These are phyloP conservation scores for Myocastor coypus DNA, from an alignment of 2,113 vertebrate genomes.

Conservation along the genomic window DNA sequence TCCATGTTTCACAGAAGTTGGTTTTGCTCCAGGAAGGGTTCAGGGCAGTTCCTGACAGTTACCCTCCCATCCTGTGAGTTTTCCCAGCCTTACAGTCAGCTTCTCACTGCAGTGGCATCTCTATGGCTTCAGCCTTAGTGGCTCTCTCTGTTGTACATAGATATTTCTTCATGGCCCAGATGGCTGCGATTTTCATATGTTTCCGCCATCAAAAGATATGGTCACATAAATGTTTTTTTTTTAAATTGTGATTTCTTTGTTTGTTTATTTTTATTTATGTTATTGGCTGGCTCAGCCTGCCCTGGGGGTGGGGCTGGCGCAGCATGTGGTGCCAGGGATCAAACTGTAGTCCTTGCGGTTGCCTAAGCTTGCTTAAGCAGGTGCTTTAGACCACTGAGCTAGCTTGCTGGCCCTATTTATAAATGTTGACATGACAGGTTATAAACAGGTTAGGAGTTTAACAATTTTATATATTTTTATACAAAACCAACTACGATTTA, in stretches of 20 bases:
- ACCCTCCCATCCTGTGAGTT: not conserved
- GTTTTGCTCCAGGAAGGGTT: not conserved
- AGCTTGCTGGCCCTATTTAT: not conserved
- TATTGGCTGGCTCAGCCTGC: too few relatives aligned
- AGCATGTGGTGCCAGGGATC: too few relatives aligned
- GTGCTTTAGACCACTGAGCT: too few relatives aligned
- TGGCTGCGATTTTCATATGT: not conserved
- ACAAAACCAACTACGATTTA: not conserved
- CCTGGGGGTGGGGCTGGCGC: too few relatives aligned
- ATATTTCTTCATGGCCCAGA: not conserved
- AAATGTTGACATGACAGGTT: not conserved
- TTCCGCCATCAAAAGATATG: not conserved
- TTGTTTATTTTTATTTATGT: too few relatives aligned
- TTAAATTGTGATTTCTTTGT: too few relatives aligned
- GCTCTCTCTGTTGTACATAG: not conserved
- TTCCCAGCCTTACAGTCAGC: not conserved
- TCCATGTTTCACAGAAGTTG: not conserved
- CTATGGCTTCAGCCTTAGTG: not conserved
- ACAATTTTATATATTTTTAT: not conserved
- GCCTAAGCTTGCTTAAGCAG: too few relatives aligned
- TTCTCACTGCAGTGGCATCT: too few relatives aligned
- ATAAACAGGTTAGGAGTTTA: constrained; percentile 18
- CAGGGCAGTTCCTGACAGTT: not conserved
- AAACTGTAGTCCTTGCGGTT: too few relatives aligned
- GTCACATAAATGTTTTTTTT: not conserved